Conservation (phyloP, 1,140 invertebrate genomes). For the Neuroterus valhalla region DNA sequence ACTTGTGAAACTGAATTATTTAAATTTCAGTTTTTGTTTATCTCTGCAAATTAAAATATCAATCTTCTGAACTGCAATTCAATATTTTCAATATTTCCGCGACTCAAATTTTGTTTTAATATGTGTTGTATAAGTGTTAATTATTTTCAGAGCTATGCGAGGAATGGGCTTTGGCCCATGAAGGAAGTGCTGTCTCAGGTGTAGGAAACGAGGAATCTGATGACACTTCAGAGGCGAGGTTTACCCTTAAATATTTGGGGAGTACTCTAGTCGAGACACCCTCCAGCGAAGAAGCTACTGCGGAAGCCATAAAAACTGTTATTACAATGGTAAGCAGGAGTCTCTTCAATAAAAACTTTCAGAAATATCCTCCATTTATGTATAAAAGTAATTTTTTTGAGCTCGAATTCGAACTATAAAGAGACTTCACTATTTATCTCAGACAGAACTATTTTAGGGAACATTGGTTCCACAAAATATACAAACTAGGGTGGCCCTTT, state of each 20-base stretch:
- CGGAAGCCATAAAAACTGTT: conserved; percentile 83
- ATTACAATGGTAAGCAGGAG: conserved; percentile 77
- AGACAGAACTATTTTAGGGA: no score
- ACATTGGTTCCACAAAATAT: no score
- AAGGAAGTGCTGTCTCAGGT: conserved; percentile 74
- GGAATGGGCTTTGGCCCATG: conserved; percentile 83
- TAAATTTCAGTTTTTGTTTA: no score
- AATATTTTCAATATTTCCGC: no score
- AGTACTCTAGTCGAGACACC: conserved; percentile 81
- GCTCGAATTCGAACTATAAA: no score
- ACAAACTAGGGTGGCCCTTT: no score
- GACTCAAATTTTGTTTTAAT: background rate
- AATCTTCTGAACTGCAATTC: no score
- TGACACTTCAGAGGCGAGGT: conserved; percentile 77
- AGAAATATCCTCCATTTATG: background rate
- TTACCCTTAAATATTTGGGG: conserved; percentile 85
- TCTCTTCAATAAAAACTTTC: background rate
- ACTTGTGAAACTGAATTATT: no score
- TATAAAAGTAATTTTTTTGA: background rate
- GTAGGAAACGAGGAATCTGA: conserved; percentile 76
- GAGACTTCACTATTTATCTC: no score
- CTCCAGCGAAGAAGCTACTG: conserved; percentile 78
- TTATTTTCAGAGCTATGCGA: conserved; percentile 83
- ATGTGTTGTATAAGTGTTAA: background rate
- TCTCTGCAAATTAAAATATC: no score